phyloP scores from a whole-genome alignment of 1,140 invertebrate genomes.

The Tetranychus cinnabarinus region DNA sequence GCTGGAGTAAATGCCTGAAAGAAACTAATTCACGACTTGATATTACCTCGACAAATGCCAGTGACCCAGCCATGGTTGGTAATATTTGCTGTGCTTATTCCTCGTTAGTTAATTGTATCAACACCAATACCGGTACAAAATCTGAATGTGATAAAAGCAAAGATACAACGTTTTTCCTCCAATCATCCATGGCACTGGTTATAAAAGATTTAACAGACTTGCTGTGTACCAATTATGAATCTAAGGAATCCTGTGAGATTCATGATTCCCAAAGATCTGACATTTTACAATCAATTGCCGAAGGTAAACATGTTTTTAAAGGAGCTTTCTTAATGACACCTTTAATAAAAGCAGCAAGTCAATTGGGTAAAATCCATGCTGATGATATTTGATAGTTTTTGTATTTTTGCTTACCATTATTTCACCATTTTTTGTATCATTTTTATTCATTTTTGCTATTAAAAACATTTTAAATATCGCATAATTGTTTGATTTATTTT shows the following conservation, averaged over 20 bases:
- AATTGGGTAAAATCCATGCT: too few species aligned
- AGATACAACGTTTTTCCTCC: neutral
- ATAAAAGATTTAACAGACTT: neutral
- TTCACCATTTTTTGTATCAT: too few species aligned
- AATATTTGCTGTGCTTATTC: neutral
- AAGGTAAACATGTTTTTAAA: too few species aligned
- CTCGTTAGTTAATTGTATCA: neutral
- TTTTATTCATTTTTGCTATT: too few species aligned
- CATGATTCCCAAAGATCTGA: neutral
- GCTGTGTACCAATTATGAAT: neutral
- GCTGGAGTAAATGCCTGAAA: neutral
- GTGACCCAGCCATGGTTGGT: neutral
- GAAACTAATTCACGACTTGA: neutral
- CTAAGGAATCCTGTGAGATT: neutral
- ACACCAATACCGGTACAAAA: neutral
- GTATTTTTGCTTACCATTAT: too few species aligned
- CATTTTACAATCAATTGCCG: neutral
- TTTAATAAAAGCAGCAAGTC: too few species aligned
- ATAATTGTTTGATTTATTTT: too few species aligned
- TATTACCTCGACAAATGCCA: neutral
- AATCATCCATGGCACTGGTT: neutral
- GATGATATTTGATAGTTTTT: too few species aligned
- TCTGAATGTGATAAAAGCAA: neutral
- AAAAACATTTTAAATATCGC: too few species aligned
- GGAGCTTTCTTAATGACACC: too few species aligned